Conservation (phyloP, 2,113 vertebrate species). For the Cheirogaleus medius region DNA sequence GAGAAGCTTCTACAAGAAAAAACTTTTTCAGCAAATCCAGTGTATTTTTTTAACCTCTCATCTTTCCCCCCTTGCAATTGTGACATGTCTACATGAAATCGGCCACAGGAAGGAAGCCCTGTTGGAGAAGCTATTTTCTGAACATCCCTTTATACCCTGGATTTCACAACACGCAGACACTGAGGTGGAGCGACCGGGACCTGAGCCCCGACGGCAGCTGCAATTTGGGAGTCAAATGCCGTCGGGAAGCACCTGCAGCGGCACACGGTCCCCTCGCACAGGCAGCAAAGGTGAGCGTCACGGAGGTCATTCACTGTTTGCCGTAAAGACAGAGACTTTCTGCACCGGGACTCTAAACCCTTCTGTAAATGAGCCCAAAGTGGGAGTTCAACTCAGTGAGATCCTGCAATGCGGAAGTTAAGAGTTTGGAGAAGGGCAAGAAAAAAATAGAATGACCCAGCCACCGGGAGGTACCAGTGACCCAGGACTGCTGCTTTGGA, state of each 20-base stretch:
- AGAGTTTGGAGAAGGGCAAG: slow-evolving; percentile 16
- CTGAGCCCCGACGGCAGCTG: background rate
- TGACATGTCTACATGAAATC: slow-evolving; percentile 79
- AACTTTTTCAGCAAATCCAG: slow-evolving; percentile 81
- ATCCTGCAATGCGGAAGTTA: slow-evolving; percentile 25
- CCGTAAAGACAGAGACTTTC: background rate
- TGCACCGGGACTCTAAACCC: background rate
- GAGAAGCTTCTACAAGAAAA: slow-evolving; percentile 81
- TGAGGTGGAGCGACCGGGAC: slow-evolving; percentile 45
- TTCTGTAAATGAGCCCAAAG: background rate
- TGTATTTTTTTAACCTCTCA: slow-evolving; percentile 4
- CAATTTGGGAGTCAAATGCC: background rate
- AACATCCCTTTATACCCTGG: slow-evolving; percentile 85
- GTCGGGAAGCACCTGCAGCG: background rate
- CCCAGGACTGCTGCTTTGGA: background rate
- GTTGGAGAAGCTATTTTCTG: slow-evolving; percentile 89
- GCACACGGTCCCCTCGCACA: background rate
- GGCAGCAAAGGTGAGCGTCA: background rate
- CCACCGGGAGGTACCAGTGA: background rate
- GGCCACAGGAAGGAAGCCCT: slow-evolving; percentile 92
- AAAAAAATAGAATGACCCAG: slow-evolving; percentile 11
- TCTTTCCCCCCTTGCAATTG: slow-evolving; percentile 81
- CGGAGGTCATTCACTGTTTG: background rate
- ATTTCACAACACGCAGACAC: slow-evolving; percentile 90
- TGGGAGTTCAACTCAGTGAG: background rate